Conservation (phyloP, 2,888 invertebrate genomes). For the Rhagophthalmus giganteus region DNA sequence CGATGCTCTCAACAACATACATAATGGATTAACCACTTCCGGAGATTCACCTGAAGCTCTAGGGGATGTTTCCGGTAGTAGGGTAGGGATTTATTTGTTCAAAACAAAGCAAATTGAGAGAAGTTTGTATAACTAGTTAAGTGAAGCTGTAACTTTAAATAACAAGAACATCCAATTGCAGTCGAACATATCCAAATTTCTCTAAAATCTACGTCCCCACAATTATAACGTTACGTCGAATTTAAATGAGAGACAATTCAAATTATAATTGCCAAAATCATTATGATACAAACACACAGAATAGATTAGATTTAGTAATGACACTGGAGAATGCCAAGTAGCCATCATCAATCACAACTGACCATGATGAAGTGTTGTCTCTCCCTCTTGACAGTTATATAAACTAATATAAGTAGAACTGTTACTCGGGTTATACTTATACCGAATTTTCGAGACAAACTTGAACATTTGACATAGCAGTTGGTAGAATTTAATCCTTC, state of each 20-base stretch:
- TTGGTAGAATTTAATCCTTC: neutral
- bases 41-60: conserved; percentile 45
- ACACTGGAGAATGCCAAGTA: conserved; percentile 29
- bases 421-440: neutral
- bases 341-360: conserved; percentile 39
- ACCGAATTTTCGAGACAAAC: neutral
- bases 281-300: conserved; percentile 10
- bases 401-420: conserved; percentile 32
- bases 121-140: conserved; percentile 12
- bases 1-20: conserved; percentile 47
- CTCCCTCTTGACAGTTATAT: conserved; percentile 38
- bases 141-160: conserved; percentile 12
- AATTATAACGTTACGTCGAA: too few species aligned
- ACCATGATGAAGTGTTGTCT: conserved; percentile 40
- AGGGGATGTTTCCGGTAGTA: conserved; percentile 31
- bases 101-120: conserved; percentile 33
- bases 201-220: too few species aligned
- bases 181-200: neutral
- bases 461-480: neutral
- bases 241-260: too few species aligned
- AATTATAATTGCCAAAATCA: conserved; percentile 1
- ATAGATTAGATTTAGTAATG: conserved; percentile 23
- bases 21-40: conserved; percentile 49
- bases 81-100: conserved; percentile 33
- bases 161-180: neutral